Conservation (phyloP, 2,888 invertebrate genomes). For the Formica aserva region DNA sequence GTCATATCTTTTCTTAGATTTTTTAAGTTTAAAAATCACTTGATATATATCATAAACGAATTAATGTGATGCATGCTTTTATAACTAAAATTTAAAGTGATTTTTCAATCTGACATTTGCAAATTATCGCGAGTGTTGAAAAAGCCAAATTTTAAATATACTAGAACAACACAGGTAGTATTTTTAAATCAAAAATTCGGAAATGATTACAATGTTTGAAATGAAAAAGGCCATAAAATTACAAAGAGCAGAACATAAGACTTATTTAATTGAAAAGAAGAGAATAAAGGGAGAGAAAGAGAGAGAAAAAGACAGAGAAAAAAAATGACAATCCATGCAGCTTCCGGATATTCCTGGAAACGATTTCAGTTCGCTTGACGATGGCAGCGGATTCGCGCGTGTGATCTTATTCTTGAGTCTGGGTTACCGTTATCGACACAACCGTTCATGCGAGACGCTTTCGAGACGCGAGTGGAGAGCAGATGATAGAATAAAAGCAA, state of each 20-base stretch:
- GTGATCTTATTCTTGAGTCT: conserved; percentile 31
- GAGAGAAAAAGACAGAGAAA: not conserved
- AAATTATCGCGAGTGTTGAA: not conserved
- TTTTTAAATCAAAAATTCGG: not conserved
- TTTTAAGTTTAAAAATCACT: not conserved
- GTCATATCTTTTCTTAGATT: not conserved
- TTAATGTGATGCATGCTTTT: not conserved
- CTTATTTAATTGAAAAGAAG: not conserved
- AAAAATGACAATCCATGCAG: conserved; percentile 10
- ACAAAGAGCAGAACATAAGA: not conserved
- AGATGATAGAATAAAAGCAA: conserved; percentile 40
- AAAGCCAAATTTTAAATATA: conserved; percentile 7
- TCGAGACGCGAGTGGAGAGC: conserved; percentile 37
- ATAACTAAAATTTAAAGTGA: not conserved
- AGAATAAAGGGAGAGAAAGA: not conserved
- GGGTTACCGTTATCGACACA: conserved; percentile 52
- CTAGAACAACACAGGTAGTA: not conserved
- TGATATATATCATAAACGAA: not conserved
- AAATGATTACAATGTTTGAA: not conserved
- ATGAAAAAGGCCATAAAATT: not conserved
- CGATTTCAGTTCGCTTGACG: conserved; percentile 17
- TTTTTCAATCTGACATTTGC: not conserved
- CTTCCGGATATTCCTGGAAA: not conserved
- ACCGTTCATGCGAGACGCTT: conserved; percentile 36
- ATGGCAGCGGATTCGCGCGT: not conserved